phyloP scores from a whole-genome alignment of 1,140 invertebrate species.

The Cylas formicarius region DNA sequence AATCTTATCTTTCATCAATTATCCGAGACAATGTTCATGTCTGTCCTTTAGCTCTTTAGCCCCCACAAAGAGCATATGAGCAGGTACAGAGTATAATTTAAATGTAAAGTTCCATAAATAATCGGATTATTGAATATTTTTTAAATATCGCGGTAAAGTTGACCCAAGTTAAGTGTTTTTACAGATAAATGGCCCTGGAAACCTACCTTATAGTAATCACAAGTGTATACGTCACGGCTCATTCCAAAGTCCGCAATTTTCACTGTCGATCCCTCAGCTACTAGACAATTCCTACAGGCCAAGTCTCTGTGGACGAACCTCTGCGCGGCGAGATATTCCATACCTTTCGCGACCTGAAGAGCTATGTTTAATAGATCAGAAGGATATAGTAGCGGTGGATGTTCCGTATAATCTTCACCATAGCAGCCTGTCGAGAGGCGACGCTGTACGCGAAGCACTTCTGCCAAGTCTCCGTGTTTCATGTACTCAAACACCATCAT shows the following conservation, averaged over 20 bases:
- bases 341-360: slow-evolving; percentile 73
- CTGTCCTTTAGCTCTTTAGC: no score
- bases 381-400: slow-evolving; percentile 41
- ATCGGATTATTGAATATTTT: not conserved
- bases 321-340: slow-evolving; percentile 80
- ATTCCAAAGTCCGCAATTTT: slow-evolving; percentile 92
- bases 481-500: slow-evolving; percentile 95
- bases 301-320: slow-evolving; percentile 89
- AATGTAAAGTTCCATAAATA: no score
- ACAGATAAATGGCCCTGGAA: not conserved
- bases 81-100: no score
- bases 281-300: slow-evolving; percentile 85
- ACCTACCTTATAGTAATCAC: slow-evolving; percentile 83
- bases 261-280: slow-evolving; percentile 67
- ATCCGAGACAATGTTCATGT: no score
- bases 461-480: slow-evolving; percentile 80
- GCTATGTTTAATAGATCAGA: slow-evolving; percentile 58
- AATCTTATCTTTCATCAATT: no score
- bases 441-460: slow-evolving; percentile 66
- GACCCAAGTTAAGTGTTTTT: not conserved
- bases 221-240: slow-evolving; percentile 83
- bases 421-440: slow-evolving; percentile 29
- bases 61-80: no score
- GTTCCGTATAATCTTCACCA: slow-evolving; percentile 22
- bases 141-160: no score